Percentiles rank a stretch among this genome's conserved stretches.
These are phyloP conservation scores for Nymphalis io DNA, from an alignment of 1,140 invertebrate genomes.

Conservation along the genomic window DNA sequence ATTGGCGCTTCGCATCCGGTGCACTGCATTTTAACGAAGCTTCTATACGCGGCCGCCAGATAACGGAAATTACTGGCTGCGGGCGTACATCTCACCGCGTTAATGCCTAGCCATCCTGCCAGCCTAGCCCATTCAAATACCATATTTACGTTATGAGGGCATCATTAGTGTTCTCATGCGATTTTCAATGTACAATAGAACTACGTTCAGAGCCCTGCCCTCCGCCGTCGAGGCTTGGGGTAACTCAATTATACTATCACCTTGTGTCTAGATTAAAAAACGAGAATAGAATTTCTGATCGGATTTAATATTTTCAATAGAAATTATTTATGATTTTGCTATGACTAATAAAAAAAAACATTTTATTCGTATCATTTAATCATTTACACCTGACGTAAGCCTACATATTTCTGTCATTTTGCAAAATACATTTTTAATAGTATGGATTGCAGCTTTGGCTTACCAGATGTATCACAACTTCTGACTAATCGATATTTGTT, in stretches of 20 bases:
- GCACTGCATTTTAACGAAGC: slow-evolving; percentile 64
- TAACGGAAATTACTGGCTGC: slow-evolving; percentile 68
- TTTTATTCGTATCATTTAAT: no score
- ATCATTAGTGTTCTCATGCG: slow-evolving; percentile 42
- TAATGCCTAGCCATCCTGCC: slow-evolving; percentile 42
- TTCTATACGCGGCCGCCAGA: slow-evolving; percentile 53
- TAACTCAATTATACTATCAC: slow-evolving; percentile 10
- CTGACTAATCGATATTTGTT: not conserved
- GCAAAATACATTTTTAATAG: no score
- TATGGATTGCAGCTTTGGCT: not conserved
- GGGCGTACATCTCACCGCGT: slow-evolving; percentile 48
- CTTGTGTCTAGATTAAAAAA: not conserved
- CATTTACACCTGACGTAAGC: no score
- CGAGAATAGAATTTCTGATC: no score
- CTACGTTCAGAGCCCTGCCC: slow-evolving; percentile 10
- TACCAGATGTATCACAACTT: not conserved
- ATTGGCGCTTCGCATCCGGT: slow-evolving; percentile 62
- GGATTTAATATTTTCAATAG: no score
- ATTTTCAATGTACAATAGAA: slow-evolving; percentile 40
- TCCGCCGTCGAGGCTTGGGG: not conserved
- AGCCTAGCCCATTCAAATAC: slow-evolving; percentile 45
- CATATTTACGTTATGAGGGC: slow-evolving; percentile 47
- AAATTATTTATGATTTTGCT: no score
- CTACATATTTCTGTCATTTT: no score
- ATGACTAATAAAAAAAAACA: no score